Evolutionary conservation across 53 echinoderm and acorn worm species (phyloP).

Genomic region (Holothuria leucospilota): DNA sequence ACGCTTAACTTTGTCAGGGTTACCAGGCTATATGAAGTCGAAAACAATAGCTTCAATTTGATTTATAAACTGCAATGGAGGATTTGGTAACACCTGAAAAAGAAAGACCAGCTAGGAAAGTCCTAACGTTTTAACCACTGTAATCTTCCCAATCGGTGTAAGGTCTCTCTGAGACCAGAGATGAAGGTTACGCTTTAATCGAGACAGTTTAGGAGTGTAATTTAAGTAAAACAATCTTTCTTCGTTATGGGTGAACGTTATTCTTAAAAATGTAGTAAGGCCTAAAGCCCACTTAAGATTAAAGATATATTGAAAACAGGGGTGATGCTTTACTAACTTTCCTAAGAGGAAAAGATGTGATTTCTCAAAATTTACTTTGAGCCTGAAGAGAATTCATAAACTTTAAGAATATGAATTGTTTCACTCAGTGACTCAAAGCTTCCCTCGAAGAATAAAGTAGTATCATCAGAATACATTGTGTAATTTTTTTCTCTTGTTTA

Average conservation of each 20-base stretch:
- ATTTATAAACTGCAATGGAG: not conserved
- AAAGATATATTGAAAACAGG: no score
- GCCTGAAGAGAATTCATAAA: no score
- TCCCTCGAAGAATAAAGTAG: no score
- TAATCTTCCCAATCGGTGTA: not conserved
- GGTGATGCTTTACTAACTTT: no score
- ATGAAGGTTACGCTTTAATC: not conserved
- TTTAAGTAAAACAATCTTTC: not conserved
- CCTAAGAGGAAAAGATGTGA: no score
- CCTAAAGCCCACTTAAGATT: not conserved
- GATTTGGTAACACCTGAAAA: slow-evolving; percentile 1
- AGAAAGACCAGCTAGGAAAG: not conserved
- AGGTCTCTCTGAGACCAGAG: slow-evolving; percentile 3
- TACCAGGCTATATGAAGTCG: no score
- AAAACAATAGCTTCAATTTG: not conserved
- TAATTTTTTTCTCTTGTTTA: no score
- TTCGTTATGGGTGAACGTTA: not conserved
- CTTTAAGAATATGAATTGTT: no score
- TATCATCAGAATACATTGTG: no score
- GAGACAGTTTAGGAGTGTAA: not conserved
- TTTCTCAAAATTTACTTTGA: no score
- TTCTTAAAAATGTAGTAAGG: not conserved
- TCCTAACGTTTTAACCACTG: not conserved
- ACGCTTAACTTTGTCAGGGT: slow-evolving; percentile 14
- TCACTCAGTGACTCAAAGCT: no score